Conservation (phyloP, 1,140 invertebrate genomes). For the Trichonephila clavipes region DNA sequence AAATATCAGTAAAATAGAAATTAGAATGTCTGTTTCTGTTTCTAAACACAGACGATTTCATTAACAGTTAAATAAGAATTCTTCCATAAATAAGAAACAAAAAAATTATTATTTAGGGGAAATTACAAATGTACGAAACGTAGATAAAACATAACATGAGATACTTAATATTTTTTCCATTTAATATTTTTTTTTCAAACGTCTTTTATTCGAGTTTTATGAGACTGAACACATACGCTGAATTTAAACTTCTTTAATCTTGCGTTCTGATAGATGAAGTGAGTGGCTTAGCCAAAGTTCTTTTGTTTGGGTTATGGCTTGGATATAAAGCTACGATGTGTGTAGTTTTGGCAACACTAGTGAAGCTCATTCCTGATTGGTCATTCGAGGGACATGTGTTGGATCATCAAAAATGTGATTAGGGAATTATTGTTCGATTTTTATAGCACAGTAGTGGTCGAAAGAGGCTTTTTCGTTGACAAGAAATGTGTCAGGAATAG, state of each 20-base stretch:
- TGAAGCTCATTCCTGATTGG: constrained; percentile 5
- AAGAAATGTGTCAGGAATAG: not conserved
- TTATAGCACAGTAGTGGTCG: not conserved
- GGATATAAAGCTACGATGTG: not conserved
- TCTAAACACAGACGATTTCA: no score
- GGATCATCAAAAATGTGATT: constrained; percentile 39
- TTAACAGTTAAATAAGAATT: no score
- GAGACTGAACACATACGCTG: not conserved
- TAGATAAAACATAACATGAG: no score
- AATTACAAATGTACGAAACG: no score
- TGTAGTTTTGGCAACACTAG: not conserved
- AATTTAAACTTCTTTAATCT: not conserved
- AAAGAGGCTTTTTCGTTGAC: not conserved
- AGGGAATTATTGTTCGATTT: constrained; percentile 13
- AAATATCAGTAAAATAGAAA: no score
- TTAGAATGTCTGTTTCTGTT: no score
- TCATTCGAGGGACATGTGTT: not conserved
- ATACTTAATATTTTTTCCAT: no score
- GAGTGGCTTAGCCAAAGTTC: not conserved
- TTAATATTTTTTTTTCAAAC: no score
- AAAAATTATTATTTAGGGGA: no score
- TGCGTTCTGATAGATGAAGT: not conserved
- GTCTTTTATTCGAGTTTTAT: no score
- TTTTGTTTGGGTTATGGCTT: not conserved
- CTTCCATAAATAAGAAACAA: no score